phyloP scores from a whole-genome alignment of 2,113 vertebrate species.

The Microtus montanus region DNA sequence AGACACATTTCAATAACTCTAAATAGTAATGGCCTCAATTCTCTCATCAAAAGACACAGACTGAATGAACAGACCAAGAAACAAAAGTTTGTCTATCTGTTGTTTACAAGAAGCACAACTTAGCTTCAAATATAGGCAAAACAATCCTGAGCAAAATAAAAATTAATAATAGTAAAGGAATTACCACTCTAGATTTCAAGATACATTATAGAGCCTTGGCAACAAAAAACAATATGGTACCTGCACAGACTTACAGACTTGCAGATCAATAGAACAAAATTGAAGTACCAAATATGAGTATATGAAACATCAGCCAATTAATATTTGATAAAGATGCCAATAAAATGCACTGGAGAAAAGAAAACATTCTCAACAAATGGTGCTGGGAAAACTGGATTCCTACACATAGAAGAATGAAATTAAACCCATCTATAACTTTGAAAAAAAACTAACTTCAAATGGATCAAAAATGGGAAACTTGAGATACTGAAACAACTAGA shows the following conservation, averaged over 20 bases:
- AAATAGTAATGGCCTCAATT: not conserved
- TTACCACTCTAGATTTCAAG: not conserved
- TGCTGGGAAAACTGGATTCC: not conserved
- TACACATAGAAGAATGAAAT: not conserved
- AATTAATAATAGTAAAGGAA: not conserved
- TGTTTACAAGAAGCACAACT: not conserved
- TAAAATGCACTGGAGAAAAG: not conserved
- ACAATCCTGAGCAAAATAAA: not conserved
- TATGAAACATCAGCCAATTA: not conserved
- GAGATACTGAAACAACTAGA: not conserved
- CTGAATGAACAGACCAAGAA: not conserved
- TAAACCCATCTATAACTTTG: not conserved
- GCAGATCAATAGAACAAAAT: not conserved
- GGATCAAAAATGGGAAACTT: not conserved
- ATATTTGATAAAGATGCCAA: not conserved
- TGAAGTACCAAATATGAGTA: not conserved
- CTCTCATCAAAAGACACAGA: not conserved
- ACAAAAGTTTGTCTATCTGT: not conserved
- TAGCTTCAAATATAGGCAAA: not conserved
- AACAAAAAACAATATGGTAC: not conserved
- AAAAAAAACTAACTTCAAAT: not conserved
- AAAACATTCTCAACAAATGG: not conserved
- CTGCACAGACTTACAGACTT: not conserved
- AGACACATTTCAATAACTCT: not conserved
- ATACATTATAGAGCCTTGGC: not conserved